Evolutionary conservation across 2,113 vertebrate genomes (phyloP), one percentile per base, ranked within the genome.

Genomic region (Eulacestoma nigropectus): DNA sequence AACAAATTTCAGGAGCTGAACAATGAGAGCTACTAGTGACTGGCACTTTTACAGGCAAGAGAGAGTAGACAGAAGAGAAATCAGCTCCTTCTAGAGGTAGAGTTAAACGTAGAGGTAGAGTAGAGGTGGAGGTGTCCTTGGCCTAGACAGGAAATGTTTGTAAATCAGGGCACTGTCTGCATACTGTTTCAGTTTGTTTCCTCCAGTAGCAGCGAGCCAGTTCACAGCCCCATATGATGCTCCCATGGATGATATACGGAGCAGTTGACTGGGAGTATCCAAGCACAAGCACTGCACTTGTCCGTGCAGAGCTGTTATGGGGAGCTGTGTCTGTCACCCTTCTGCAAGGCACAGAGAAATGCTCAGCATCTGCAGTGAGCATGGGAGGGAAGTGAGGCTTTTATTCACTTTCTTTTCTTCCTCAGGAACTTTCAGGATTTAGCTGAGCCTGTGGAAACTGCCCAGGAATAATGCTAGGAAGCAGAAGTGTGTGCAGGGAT

Each of bases 301-400:
- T 27, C 52, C 1, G 1, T n/a, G 46, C 13, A 53, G 33, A 79
- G 59, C 33, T 53, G 5, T 27, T 27, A 13, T 0, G 0, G 32
- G 60, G 35, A 67, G 13, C 10, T 0, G 0, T 39, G 21, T 19
- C 41, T 42, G 39, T 23, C 59, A 44, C 46, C 25, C 13, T 67
- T 63, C 42, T n/a, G 19, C 62, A 65, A 70, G 47, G 77, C 55
- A 73, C 33, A 76, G 41, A 76, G 67, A 13, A 7, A 0, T 2
- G 2, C 62, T 56, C 26, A 44, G 49, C 2, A 0, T 37, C 59
- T 32, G 4, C 4, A 4, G 29, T 1, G 4, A 81, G 16, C 29
- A 49, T 26, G 9, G 3, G 5, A n/a, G 64, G 63, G 35, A 77
- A 81, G 14, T 16, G 13, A 41, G 46, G 20, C 35, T 75, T 70